These are phyloP conservation scores for Mycalesis mineus DNA, from an alignment of 2,888 invertebrate genomes.

Conservation along the genomic window DNA sequence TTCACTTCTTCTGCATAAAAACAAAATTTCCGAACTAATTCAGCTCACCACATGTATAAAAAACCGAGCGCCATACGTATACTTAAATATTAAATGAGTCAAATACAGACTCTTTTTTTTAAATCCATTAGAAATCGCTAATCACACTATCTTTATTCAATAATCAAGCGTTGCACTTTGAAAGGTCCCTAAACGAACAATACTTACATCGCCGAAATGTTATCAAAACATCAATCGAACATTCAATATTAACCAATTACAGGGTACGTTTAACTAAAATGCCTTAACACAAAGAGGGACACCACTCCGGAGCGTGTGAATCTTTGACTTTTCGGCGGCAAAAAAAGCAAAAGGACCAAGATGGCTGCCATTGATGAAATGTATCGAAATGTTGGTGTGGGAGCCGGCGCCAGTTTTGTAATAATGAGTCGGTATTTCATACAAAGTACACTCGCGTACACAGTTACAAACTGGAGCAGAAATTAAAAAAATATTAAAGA, in stretches of 20 bases:
- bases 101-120: background rate
- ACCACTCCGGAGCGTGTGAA: conserved; percentile 65
- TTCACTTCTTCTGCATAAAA: no score
- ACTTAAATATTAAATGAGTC: no score
- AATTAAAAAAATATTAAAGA: background rate
- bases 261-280: conserved; percentile 40
- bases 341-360: conserved; percentile 36
- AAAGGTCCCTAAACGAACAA: background rate
- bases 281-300: conserved; percentile 42
- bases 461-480: background rate
- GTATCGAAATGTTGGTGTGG: conserved; percentile 57
- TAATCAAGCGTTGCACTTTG: background rate
- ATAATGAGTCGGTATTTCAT: conserved; percentile 52
- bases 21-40: no score
- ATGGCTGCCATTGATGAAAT: conserved; percentile 56
- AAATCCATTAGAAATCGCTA: background rate
- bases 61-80: no score
- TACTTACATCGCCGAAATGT: conserved; percentile 24
- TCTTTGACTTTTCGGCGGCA: conserved; percentile 34
- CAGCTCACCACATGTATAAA: no score
- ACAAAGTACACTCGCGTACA: conserved; percentile 36
- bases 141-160: background rate
- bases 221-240: conserved; percentile 53
- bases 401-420: conserved; percentile 56
- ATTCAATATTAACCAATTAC: conserved; percentile 41